Base-by-base conservation (phyloP, 2,113 vertebrate genomes). In the Nothobranchius furzeri region DNA sequence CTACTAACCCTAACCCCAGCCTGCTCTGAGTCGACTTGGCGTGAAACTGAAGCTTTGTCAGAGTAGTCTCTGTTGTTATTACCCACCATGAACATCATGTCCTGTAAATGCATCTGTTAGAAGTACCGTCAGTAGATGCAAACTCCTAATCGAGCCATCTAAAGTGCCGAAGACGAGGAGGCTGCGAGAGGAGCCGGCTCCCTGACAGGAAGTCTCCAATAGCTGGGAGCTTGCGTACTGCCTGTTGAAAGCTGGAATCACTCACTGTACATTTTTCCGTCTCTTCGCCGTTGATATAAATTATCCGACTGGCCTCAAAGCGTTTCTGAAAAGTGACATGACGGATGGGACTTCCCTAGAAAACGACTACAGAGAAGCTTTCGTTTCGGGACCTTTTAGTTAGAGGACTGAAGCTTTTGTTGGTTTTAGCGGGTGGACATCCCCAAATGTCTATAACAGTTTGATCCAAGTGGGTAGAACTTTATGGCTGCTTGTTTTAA, bases 131-230 rank as follows among this genome's bases (percentile, higher is more conserved):
- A 54, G 9, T 30, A 58, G 64, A 57, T 49, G 64, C 43, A 35
- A n/a, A 17, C 1, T 30, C 9, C 13, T 25, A 52, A 52, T 50
- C 6, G 50, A 43, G 61, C 51, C 47, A 40, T 24, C 14, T 36
- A 35, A 58, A 4, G 15, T 46, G 37, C 15, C 46, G 2, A n/a
- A 25, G 50, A 61, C 7, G 49, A 25, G 61, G 12, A 50, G 48
- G 45, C 40, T 2, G 25, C 12, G n/a, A 61, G 42, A 47, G 45
- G 42, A 35, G 37, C 30, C 43, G 49, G 6, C 35, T 59, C 42
- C n/a, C 46, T 20, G 36, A 52, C 67, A 67, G 62, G 71, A 70
- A 67, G 58, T 15, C 49, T 64, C 49, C 60, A 62, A 50, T 17
- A 51, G 48, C 48, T 17, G 48, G 3, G 47, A 50, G 60, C 47